These are phyloP conservation scores for Mus minutoides DNA, from an alignment of 2,797 vertebrate genomes.

Conservation along the genomic window DNA sequence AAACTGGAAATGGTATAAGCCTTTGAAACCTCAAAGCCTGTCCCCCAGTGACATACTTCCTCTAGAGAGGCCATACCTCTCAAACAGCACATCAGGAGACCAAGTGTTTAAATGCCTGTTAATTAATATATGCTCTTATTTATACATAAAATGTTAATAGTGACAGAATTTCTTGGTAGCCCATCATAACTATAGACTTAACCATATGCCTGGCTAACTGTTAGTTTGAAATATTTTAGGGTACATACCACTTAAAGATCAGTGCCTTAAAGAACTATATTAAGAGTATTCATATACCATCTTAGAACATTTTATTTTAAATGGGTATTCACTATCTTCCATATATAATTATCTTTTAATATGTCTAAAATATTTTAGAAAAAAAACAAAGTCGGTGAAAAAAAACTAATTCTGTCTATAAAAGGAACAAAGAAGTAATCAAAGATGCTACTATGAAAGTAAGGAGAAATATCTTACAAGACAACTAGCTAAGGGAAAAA, in stretches of 20 bases:
- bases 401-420: background rate
- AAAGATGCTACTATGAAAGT: background rate
- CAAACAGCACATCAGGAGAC: background rate
- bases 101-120: background rate
- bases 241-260: background rate
- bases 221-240: background rate
- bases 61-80: background rate
- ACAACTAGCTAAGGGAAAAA: background rate
- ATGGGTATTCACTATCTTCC: background rate
- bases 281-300: background rate
- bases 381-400: background rate
- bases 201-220: background rate
- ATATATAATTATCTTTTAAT: background rate
- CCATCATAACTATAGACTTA: background rate
- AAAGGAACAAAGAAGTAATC: background rate
- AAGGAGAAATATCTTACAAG: background rate
- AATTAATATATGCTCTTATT: background rate
- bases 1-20: background rate
- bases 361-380: background rate
- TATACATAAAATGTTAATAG: background rate
- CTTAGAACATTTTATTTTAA: background rate
- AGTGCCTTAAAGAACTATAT: background rate
- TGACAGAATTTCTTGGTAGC: background rate
- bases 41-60: background rate
- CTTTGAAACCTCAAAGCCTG: background rate